Base-by-base conservation (phyloP, 2,888 invertebrate genomes). In the Danaus chrysippus region DNA sequence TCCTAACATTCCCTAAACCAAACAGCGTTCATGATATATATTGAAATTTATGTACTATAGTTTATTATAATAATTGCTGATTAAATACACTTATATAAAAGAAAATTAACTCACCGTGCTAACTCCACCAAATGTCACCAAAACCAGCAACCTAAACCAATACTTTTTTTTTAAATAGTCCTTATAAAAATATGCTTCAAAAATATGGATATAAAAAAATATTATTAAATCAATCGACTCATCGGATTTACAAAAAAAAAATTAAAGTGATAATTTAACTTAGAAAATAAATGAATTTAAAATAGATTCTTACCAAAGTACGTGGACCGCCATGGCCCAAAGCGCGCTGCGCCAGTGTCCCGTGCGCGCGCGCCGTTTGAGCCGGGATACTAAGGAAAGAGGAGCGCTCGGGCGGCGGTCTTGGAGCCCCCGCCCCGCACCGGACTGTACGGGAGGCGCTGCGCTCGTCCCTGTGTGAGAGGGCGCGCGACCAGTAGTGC, bases 311-410 rank as follows among this genome's bases (percentile, higher is more conserved):
- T 83, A 90, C 90, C 88, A 87, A 75, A 89, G 81, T 84, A 87
- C 84, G 84, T 83, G 84, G 82, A 82, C 83, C 82, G 88, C 88
- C 90, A 91, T 91, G 84, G 87, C 86, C 84, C 87, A 81, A 77
- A 79, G 84, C 88, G 89, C 89, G 87, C 86, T 80, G 85, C 88
- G 89, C 87, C 74, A 76, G 78, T 78, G 75, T 90, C 87, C 88
- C 86, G 90, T 88, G 89, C 90, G 90, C 90, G 89, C 90, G 87
- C 88, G 88, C 87, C 78, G 90, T 87, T 81, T 78, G 80, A 83
- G 84, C 83, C 88, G 89, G 90, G 91, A 90, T 84, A 90, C 89
- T 89, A 87, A 84, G 87, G 87, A 84, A 79, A 75, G 85, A 81
- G 83, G 84, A 83, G 84, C 72, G 82, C 72, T 81, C 82, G 82